Conservation (phyloP, 2,113 vertebrate genomes). For the Pleuronectes platessa region DNA sequence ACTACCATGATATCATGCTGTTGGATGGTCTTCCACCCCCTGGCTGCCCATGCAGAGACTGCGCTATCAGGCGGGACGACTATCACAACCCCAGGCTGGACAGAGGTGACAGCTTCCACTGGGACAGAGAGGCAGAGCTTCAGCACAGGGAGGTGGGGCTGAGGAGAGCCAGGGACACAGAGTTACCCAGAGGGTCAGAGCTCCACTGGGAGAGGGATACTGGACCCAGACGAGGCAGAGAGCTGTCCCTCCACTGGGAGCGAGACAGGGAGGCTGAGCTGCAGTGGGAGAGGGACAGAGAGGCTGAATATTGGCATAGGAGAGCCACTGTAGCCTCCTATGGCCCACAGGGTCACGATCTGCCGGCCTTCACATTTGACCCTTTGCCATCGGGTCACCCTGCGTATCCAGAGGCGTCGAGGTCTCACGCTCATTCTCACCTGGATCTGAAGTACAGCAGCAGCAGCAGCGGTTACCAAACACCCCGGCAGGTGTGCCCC, state of each 20-base stretch:
- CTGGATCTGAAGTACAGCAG: conserved; percentile 87
- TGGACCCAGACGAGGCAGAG: conserved; percentile 73
- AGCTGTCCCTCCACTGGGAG: conserved; percentile 83
- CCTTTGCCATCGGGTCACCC: conserved; percentile 83
- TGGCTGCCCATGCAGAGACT: conserved; percentile 85
- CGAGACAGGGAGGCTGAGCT: conserved; percentile 81
- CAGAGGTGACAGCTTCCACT: conserved; percentile 76
- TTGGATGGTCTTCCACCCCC: conserved; percentile 80
- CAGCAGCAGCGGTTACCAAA: conserved; percentile 83
- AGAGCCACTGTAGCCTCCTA: conserved; percentile 80
- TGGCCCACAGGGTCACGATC: conserved; percentile 77
- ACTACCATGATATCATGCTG: conserved; percentile 86
- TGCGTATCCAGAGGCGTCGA: conserved; percentile 78
- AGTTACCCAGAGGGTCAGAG: conserved; percentile 68
- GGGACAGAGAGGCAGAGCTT: conserved; percentile 80
- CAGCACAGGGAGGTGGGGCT: conserved; percentile 78
- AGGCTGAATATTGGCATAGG: conserved; percentile 83
- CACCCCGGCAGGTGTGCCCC: conserved; percentile 78
- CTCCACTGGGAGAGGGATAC: conserved; percentile 78
- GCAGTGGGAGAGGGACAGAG: conserved; percentile 82
- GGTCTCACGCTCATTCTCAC: conserved; percentile 79
- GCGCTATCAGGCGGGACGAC: conserved; percentile 81
- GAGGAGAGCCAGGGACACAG: conserved; percentile 70
- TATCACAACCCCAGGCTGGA: conserved; percentile 84
- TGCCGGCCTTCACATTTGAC: conserved; percentile 82